Base-by-base conservation (phyloP, 2,113 vertebrate species). In the Engraulis encrasicolus region DNA sequence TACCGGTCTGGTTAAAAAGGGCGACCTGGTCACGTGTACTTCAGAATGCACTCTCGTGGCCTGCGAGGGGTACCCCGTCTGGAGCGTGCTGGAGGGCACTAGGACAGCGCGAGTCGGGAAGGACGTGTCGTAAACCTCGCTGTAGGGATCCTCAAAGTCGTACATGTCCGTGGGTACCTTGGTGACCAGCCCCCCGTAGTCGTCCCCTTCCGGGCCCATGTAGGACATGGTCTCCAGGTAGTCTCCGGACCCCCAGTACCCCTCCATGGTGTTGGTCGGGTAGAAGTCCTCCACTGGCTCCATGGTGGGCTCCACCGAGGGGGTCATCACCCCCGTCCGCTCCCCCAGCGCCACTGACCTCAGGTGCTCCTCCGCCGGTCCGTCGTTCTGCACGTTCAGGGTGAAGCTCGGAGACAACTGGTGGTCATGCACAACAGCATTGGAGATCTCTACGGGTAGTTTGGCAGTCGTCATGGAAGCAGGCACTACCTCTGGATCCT, bases 171-270 rank as follows among this genome's bases (percentile, higher is more conserved):
- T 83, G 27, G 92, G 89, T 11, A 93, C 0, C 49, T 93, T 96
- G 87, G 94, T 95, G 85, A 88, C 87, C 0, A 90, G 84, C 50
- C 91, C 85, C 50, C 91, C 85, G 82, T 93, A 37, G 49, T 93
- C 95, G 31, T 93, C 93, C 14, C 83, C 91, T 37, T 95, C 94
- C 18, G 91, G 87, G 20, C 87, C 86, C 79, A 94, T 52, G 79
- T 93, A 84, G 11, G 95, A 94, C 86, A 96, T 91, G 0, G 97
- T 96, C 91, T 98, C 96, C 6, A 92, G 34, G 45, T 97, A 95
- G 86, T 97, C 96, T 0, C 97, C 97, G 6, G 97, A 98, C 0
- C 96, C 97, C 90, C 92, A 89, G 0, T 98, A 96, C 0, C 92
- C 90, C 15, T 97, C 96, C 82, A 91, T 87, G 11, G 93, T 92